Conservation (phyloP, 2,888 invertebrate genomes). For the Eustalomyia histrio region DNA sequence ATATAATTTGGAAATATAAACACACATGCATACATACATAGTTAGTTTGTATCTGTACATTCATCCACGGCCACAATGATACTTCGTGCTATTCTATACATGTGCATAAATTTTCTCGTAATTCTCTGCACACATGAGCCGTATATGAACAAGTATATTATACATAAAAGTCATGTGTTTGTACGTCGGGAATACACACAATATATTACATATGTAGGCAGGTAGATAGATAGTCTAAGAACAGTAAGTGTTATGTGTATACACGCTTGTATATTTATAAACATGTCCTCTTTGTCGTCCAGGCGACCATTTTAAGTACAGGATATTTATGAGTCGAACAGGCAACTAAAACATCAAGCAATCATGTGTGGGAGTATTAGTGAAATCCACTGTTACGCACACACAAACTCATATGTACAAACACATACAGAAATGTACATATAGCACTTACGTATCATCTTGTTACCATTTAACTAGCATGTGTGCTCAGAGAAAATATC, state of each 20-base stretch:
- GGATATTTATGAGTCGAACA: conserved; percentile 71
- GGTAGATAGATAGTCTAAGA: conserved; percentile 25
- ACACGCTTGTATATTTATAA: conserved; percentile 27
- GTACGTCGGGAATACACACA: neutral
- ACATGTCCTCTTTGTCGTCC: conserved; percentile 67
- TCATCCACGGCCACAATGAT: conserved; percentile 29
- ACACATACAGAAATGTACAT: neutral
- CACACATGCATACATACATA: neutral
- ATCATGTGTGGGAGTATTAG: conserved; percentile 56
- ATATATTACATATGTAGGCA: neutral
- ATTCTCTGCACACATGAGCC: conserved; percentile 64
- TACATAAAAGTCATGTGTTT: conserved; percentile 26
- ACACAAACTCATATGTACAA: conserved; percentile 11
- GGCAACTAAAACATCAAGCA: conserved; percentile 55
- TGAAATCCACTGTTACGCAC: conserved; percentile 29
- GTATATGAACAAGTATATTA: conserved; percentile 37
- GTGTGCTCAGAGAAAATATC: conserved; percentile 59
- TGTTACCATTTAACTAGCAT: conserved; percentile 46
- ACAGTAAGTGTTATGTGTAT: conserved; percentile 26
- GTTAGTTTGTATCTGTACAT: conserved; percentile 16
- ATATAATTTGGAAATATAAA: neutral
- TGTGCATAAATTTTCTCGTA: conserved; percentile 41
- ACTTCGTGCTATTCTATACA: conserved; percentile 14
- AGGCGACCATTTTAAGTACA: conserved; percentile 76
- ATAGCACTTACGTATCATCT: conserved; percentile 30